A percentile compares a stretch with the other conserved stretches of the same genome.
Conservation (phyloP, 1,140 invertebrate species). For the Drosophila nigrodunni region DNA sequence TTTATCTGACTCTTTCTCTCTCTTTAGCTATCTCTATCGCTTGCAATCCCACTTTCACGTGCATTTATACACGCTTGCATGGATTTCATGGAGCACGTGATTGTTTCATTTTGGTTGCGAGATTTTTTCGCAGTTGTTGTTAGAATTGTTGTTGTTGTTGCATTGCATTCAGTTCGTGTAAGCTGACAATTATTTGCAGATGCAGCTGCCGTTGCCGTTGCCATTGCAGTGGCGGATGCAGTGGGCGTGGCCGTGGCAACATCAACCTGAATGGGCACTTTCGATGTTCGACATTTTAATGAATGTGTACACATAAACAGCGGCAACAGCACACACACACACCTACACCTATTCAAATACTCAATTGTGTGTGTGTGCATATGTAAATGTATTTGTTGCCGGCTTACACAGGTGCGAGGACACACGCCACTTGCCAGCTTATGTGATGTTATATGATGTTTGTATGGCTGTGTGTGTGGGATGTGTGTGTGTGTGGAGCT, state of each 20-base stretch:
- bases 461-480: no score
- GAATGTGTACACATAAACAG: constrained; percentile 83
- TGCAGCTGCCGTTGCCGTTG: constrained; percentile 54
- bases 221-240: constrained; percentile 44
- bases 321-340: constrained; percentile 28
- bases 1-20: not conserved
- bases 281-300: constrained; percentile 83
- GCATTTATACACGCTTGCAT: constrained; percentile 79
- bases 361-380: constrained; percentile 15
- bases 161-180: constrained; percentile 75
- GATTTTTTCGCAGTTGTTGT: constrained; percentile 40
- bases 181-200: constrained; percentile 83
- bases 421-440: constrained; percentile 3
- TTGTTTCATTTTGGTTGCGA: constrained; percentile 80
- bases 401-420: constrained; percentile 14
- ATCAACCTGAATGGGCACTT: constrained; percentile 81
- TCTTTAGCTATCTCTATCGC: constrained; percentile 2
- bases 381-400: constrained; percentile 27
- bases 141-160: constrained; percentile 24
- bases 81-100: constrained; percentile 80
- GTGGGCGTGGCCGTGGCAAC: constrained; percentile 67
- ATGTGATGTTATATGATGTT: not conserved
- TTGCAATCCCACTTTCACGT: constrained; percentile 78
- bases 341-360: constrained; percentile 12
- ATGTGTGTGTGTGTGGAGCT: constrained; percentile 7